These are phyloP conservation scores for Germaria angustata DNA, from an alignment of 2,888 invertebrate genomes.

Conservation along the genomic window DNA sequence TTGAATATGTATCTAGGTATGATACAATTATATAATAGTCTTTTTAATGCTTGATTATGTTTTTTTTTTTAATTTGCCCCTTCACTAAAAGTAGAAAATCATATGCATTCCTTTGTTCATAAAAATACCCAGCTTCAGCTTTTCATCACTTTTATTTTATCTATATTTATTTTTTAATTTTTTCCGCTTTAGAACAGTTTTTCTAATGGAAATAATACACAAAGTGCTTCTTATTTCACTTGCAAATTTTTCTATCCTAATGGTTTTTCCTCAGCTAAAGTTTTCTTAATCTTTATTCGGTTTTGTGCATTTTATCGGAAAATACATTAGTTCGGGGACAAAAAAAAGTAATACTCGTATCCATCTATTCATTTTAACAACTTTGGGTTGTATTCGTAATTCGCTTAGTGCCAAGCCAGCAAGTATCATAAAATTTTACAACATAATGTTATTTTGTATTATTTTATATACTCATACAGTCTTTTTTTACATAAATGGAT, in stretches of 20 bases:
- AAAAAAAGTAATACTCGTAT: not conserved
- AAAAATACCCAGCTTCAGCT: too few species aligned
- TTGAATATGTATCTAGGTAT: too few species aligned
- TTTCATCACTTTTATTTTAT: not conserved
- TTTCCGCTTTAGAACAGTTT: not conserved
- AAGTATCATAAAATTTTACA: slow-evolving; percentile 65
- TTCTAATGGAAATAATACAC: slow-evolving; percentile 10
- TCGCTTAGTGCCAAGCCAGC: slow-evolving; percentile 54
- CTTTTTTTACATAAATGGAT: slow-evolving; percentile 21
- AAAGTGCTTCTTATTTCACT: slow-evolving; percentile 44
- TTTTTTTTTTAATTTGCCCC: too few species aligned
- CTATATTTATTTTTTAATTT: not conserved
- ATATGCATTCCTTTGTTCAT: too few species aligned
- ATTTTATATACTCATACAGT: slow-evolving; percentile 35
- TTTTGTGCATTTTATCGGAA: slow-evolving; percentile 55
- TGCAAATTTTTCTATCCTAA: slow-evolving; percentile 29
- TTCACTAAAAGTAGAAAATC: too few species aligned
- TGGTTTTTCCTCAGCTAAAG: slow-evolving; percentile 3
- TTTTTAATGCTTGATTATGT: too few species aligned
- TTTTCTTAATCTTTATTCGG: slow-evolving; percentile 39
- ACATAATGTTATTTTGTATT: slow-evolving; percentile 63
- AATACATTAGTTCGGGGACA: slow-evolving; percentile 48
- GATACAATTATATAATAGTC: too few species aligned
- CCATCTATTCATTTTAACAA: slow-evolving; percentile 24
- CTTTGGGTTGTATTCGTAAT: slow-evolving; percentile 11